Conservation (phyloP, 2,888 invertebrate genomes). For the Macrosoma leucophasiata region DNA sequence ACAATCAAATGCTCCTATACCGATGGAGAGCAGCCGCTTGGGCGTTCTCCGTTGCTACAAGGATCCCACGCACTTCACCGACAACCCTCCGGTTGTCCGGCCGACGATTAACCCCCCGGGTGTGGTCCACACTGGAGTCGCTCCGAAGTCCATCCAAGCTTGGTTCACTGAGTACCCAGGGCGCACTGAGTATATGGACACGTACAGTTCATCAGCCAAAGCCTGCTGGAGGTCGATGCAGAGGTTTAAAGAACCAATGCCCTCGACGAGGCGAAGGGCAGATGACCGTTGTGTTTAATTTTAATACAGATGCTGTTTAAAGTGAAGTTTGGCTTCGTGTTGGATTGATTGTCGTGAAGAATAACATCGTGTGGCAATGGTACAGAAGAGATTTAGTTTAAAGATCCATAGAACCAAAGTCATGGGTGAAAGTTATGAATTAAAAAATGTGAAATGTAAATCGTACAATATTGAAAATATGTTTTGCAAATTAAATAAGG, state of each 20-base stretch:
- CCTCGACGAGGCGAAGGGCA: constrained; percentile 75
- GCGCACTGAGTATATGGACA: constrained; percentile 78
- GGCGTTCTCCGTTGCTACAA: constrained; percentile 77
- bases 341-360: too few species aligned
- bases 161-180: constrained; percentile 76
- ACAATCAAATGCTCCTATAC: constrained; percentile 75
- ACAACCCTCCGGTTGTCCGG: constrained; percentile 65
- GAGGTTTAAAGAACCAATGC: constrained; percentile 77
- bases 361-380: too few species aligned
- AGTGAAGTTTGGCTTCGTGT: too few species aligned
- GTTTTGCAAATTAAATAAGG: constrained; percentile 27
- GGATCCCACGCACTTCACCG: constrained; percentile 77
- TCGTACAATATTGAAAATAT: too few species aligned
- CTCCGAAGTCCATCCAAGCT: constrained; percentile 65
- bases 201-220: constrained; percentile 75
- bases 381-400: too few species aligned
- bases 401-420: too few species aligned
- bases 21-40: constrained; percentile 71
- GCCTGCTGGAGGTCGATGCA: constrained; percentile 77
- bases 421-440: too few species aligned
- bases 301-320: too few species aligned
- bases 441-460: too few species aligned
- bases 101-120: constrained; percentile 74
- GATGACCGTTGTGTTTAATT: constrained; percentile 69
- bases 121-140: constrained; percentile 47